These are phyloP conservation scores for Agriopis leucophaearia DNA, from an alignment of 2,888 invertebrate genomes.

Conservation along the genomic window DNA sequence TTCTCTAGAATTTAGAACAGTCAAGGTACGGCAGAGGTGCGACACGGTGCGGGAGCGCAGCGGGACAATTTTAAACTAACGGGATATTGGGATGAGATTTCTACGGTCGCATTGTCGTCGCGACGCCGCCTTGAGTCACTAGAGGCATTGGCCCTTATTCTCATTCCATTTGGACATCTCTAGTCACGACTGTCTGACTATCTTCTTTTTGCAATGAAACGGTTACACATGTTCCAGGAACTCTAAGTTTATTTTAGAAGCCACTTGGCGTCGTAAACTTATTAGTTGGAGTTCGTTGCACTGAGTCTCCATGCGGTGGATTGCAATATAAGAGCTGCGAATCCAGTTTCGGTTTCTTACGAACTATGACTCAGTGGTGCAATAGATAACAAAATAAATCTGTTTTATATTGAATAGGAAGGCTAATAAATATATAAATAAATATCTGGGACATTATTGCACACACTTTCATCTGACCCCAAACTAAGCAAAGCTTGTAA, in stretches of 20 bases:
- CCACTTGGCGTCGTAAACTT: slow-evolving; percentile 42
- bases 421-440: background rate
- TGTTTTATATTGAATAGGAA: background rate
- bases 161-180: slow-evolving; percentile 30
- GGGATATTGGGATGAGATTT: too few species aligned
- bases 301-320: slow-evolving; percentile 18
- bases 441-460: too few species aligned
- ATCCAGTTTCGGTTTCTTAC: background rate
- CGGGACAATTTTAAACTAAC: too few species aligned
- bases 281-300: slow-evolving; percentile 43
- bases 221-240: slow-evolving; percentile 42
- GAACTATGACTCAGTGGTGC: too few species aligned
- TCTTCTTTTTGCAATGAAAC: slow-evolving; percentile 44
- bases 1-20: too few species aligned
- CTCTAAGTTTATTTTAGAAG: slow-evolving; percentile 44
- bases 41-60: too few species aligned
- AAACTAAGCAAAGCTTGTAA: too few species aligned
- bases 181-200: background rate
- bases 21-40: too few species aligned
- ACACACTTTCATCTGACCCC: too few species aligned
- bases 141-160: slow-evolving; percentile 19
- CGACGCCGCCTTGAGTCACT: too few species aligned
- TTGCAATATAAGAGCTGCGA: slow-evolving; percentile 13
- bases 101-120: too few species aligned
- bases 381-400: too few species aligned